A percentile compares a stretch with the other conserved stretches of the same genome.
Conservation (phyloP, 2,888 invertebrate genomes). For the Aspidiotus destructor region DNA sequence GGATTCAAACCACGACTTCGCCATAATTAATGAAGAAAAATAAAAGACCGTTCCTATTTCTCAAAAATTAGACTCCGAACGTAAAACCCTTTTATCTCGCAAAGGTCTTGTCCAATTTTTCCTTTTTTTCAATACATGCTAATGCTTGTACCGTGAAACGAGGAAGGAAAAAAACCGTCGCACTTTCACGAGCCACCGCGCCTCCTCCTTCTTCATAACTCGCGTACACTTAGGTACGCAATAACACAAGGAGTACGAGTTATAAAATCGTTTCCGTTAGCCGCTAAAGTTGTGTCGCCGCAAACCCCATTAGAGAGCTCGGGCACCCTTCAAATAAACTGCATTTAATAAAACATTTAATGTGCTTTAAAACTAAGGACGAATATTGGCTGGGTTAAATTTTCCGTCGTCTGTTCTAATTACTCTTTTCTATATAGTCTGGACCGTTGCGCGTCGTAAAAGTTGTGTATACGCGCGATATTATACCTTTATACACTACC, state of each 20-base stretch:
- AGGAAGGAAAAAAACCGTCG: conserved; percentile 11
- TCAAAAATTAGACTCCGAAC: no score
- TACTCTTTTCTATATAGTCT: conserved; percentile 23
- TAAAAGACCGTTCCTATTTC: no score
- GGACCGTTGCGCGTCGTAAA: conserved; percentile 22
- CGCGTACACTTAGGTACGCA: no score
- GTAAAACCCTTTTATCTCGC: no score
- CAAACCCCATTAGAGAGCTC: conserved; percentile 28
- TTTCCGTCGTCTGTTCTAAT: conserved; percentile 31
- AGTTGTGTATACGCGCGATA: conserved; percentile 26
- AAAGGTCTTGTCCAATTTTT: no score
- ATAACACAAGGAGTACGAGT: no score
- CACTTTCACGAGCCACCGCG: conserved; percentile 18
- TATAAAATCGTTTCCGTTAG: conserved; percentile 29
- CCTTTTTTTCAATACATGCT: no score
- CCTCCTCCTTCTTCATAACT: no score
- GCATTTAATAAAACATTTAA: conserved; percentile 32
- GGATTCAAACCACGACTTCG: no score
- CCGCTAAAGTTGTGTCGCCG: conserved; percentile 32
- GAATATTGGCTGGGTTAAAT: conserved; percentile 31
- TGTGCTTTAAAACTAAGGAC: conserved; percentile 31
- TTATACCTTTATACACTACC: conserved; percentile 15
- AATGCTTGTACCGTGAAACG: not conserved
- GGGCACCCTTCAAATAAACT: conserved; percentile 31
- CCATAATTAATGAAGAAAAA: no score